phyloP scores from a whole-genome alignment of 2,888 invertebrate species.

The Drosophila mimetica region DNA sequence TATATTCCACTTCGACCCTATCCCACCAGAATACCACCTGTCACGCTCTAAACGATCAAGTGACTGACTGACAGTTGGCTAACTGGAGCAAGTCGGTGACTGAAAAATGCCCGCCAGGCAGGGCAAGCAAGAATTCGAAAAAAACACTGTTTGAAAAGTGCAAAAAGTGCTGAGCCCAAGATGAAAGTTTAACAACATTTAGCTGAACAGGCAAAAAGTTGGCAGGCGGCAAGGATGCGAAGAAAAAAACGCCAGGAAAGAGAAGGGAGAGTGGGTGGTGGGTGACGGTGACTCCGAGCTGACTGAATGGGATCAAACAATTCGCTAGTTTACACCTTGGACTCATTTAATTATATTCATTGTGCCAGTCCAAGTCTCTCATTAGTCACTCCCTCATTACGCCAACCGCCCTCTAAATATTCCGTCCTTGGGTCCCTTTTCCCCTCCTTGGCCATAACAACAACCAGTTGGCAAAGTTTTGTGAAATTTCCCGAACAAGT shows the following conservation, averaged over 20 bases:
- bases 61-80: conserved; percentile 42
- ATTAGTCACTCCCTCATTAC: conserved; percentile 51
- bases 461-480: conserved; percentile 63
- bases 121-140: conserved; percentile 19
- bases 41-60: conserved; percentile 54
- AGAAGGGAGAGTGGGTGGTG: conserved; percentile 4
- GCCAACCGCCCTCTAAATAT: not conserved
- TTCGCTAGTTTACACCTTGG: conserved; percentile 79
- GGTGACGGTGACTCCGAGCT: conserved; percentile 12
- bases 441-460: conserved; percentile 33
- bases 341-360: conserved; percentile 77
- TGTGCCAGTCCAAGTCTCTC: conserved; percentile 58
- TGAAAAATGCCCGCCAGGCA: conserved; percentile 53
- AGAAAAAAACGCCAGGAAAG: conserved; percentile 17
- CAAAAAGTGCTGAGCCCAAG: conserved; percentile 66
- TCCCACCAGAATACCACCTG: conserved; percentile 15
- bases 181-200: conserved; percentile 71
- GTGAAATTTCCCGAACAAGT: conserved; percentile 62
- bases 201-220: conserved; percentile 65
- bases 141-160: conserved; percentile 36
- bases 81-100: conserved; percentile 58
- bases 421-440: conserved; percentile 23
- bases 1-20: not conserved
- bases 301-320: conserved; percentile 77
- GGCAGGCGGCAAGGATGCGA: conserved; percentile 15